Evolutionary conservation across 2,113 vertebrate species (phyloP).

Genomic region (Shinisaurus crocodilurus): DNA sequence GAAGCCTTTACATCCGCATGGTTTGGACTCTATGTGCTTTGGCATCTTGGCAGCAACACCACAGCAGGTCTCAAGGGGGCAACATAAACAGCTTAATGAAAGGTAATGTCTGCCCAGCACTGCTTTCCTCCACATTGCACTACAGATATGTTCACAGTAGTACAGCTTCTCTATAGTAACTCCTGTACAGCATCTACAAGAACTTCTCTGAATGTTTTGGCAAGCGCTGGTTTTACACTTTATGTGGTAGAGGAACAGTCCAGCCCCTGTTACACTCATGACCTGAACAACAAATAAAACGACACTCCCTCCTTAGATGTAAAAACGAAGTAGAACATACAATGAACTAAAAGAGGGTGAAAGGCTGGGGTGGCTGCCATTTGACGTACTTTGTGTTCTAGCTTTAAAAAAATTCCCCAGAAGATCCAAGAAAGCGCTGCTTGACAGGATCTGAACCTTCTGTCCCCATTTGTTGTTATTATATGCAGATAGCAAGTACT

Average conservation of each 20-base stretch:
- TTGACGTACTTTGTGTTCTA: background rate
- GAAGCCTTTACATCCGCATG: background rate
- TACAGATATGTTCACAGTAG: background rate
- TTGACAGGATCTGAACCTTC: background rate
- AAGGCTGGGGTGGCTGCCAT: background rate
- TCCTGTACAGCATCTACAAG: background rate
- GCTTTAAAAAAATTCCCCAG: too few relatives aligned
- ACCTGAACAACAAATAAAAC: background rate
- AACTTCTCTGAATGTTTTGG: background rate
- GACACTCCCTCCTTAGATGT: background rate
- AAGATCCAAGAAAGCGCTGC: background rate
- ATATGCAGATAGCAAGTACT: background rate
- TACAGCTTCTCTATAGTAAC: background rate
- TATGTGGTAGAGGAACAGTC: background rate
- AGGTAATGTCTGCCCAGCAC: background rate
- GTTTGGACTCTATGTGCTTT: background rate
- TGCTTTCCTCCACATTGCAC: background rate
- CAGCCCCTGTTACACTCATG: background rate
- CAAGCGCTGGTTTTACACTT: background rate
- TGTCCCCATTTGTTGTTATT: background rate
- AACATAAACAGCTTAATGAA: background rate
- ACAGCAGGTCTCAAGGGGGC: background rate
- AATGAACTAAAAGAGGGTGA: background rate
- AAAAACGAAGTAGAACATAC: background rate
- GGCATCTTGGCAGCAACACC: background rate